Evolutionary conservation across 2,797 vertebrate species (phyloP), one percentile per base, ranked within the genome.

Genomic region (Enoplosus armatus): DNA sequence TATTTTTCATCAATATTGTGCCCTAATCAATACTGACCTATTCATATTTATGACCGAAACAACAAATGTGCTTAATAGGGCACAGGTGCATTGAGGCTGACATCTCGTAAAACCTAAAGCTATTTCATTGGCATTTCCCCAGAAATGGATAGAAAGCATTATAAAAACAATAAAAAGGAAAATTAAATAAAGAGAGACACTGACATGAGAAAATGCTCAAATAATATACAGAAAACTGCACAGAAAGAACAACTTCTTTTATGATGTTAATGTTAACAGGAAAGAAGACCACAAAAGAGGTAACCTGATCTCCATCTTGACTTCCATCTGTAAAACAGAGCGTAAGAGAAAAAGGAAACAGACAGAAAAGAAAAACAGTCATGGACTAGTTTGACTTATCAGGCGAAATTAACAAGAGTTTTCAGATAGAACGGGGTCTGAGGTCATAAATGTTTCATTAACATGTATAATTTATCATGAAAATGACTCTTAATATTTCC

Each of bases 291-390:
- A 79, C 78, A 72, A 85, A 86, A 85, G 0, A 77, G 65, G 93
- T 94, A 96, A 99, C 97, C 97, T 98, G 97, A 89, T 96, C 94
- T 90, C 93, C 96, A 94, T 94, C 96, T 96, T 91, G 97, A 93
- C 93, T 95, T 94, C 94, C 96, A 95, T 97, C 97, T 99, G 97
- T 84, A 95, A 96, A 93, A 93, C 80, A 93, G n/a, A n/a, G 71
- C 43, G 77, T 16, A 66, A 88, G 64, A 92, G 68, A 87, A 64
- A 78, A 75, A 69, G 16, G 16, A 67, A 45, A 79, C 33, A 77
- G 31, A 84, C 50, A 86, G 37, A 84, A 33, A 71, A 66, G 33
- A 84, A 31, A 72, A 66, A 81, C 65, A 80, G 71, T 89, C 72
- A 88, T 16, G 48, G 43, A 58, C 39, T 29, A 7, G 70, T 84